Evolutionary conservation across 2,113 vertebrate species (phyloP), one percentile per base, ranked within the genome.

Genomic region (Gorsachius goisagi): DNA sequence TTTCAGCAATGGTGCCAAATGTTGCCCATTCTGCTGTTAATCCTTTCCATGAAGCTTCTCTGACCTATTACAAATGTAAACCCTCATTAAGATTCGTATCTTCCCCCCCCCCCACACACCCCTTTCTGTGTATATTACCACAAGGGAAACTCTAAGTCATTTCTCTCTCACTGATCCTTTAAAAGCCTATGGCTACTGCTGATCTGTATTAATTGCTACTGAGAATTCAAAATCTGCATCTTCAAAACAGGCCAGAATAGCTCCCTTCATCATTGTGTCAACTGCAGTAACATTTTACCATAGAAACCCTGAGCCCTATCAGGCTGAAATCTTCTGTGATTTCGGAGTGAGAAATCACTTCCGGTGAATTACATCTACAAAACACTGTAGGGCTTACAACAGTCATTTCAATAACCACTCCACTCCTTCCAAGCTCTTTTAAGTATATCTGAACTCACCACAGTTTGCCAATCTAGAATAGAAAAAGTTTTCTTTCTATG

Each of bases 191-290:
- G 81, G 64, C 81, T 91, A 94, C 55, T 88, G 80, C 22, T 83
- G 62, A 95, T 97, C 58, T 95, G 56, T 78, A 94, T 93, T 95
- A 97, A 97, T 89, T 91, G 39, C 62, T 66, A 95, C 37, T 12
- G 35, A 96, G 88, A 95, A 88, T 91, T 80, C 78, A 92, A 97
- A 97, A 97, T 95, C 66, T 95, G 93, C 47, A 80, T 95, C 93
- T 81, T 82, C 68, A 59, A 90, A 92, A 88, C 67, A 93, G 80
- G 77, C 94, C 88, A 94, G 69, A 77, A 88, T n/a, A 75, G 74
- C 45, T 90, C 89, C 58, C 67, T 93, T 88, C 90, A 95, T 93
- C 90, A 95, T 88, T 64, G 82, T 90, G 71, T 74, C 79, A 95
- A 55, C 77, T 89, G 66, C 72, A 68, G 91, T 47, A 95, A 90